A percentile compares a stretch with the other conserved stretches of the same genome.
These are phyloP conservation scores for Apamea sordens DNA, from an alignment of 2,888 invertebrate genomes.

Conservation along the genomic window DNA sequence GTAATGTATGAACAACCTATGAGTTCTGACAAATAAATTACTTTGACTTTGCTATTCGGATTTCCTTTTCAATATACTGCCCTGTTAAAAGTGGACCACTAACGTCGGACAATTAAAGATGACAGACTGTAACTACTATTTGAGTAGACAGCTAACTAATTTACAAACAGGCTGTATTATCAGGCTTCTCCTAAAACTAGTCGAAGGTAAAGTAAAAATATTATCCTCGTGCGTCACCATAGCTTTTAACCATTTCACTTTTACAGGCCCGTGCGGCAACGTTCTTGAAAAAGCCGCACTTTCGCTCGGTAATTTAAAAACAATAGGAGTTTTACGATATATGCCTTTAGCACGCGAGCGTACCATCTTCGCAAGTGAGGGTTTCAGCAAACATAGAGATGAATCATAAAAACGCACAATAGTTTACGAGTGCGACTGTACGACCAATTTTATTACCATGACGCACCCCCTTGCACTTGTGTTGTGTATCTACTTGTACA, in stretches of 20 bases:
- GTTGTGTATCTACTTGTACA: conserved; percentile 55
- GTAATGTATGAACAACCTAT: background rate
- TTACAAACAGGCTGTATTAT: background rate
- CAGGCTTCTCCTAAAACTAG: too few species aligned
- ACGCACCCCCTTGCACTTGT: conserved; percentile 66
- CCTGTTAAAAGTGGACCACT: background rate
- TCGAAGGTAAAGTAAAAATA: background rate
- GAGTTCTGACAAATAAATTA: background rate
- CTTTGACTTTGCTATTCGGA: background rate
- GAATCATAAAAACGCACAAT: conserved; percentile 89
- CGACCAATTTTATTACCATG: conserved; percentile 82
- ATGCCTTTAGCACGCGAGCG: conserved; percentile 71
- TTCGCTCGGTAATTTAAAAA: conserved; percentile 53
- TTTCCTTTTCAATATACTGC: background rate
- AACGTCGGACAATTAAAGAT: background rate
- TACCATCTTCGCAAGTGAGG: conserved; percentile 75
- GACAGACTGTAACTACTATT: background rate
- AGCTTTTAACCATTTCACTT: conserved; percentile 5
- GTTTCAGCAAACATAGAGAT: conserved; percentile 84
- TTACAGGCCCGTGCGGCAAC: conserved; percentile 6
- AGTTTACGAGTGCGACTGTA: conserved; percentile 85
- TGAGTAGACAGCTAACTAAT: too few species aligned
- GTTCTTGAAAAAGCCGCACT: conserved; percentile 27
- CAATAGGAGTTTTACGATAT: conserved; percentile 67
- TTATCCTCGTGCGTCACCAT: background rate